A percentile compares a stretch with the other conserved stretches of the same genome.
Evolutionary conservation across 2,888 invertebrate species (phyloP).

Genomic region (Eupithecia insigniata): DNA sequence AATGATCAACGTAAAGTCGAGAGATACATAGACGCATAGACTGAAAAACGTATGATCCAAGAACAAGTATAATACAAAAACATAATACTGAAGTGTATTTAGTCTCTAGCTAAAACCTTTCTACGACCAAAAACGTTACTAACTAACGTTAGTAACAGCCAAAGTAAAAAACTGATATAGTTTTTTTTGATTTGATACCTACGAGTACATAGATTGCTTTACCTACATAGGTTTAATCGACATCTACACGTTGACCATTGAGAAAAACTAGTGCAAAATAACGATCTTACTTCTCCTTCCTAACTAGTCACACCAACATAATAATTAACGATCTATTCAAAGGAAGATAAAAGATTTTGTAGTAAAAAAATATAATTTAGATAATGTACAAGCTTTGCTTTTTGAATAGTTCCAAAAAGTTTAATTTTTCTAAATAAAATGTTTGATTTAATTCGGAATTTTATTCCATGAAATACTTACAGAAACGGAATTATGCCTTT

Average conservation of each 20-base stretch:
- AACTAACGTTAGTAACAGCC: no score
- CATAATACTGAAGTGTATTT: not conserved
- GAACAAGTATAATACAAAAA: not conserved
- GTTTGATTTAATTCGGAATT: conserved; percentile 36
- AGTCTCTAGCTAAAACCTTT: not conserved
- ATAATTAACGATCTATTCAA: conserved; percentile 16
- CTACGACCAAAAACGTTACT: not conserved
- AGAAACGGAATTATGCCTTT: conserved; percentile 24
- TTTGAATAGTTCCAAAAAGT: conserved; percentile 4
- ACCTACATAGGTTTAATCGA: not conserved
- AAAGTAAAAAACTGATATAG: not conserved
- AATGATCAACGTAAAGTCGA: conserved; percentile 46
- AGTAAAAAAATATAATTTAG: conserved; percentile 25
- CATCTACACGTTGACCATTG: conserved; percentile 16
- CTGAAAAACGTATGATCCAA: not conserved
- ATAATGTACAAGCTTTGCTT: conserved; percentile 24
- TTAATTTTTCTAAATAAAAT: conserved; percentile 14
- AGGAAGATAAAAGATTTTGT: conserved; percentile 35
- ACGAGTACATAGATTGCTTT: no score
- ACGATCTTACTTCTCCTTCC: conserved; percentile 14
- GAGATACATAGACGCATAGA: not conserved
- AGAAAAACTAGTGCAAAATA: conserved; percentile 21
- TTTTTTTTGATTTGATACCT: not conserved
- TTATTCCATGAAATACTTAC: conserved; percentile 33
- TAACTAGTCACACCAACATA: conserved; percentile 30